Evolutionary conservation across 2,113 vertebrate genomes (phyloP).

Genomic region (Anser cygnoides): DNA sequence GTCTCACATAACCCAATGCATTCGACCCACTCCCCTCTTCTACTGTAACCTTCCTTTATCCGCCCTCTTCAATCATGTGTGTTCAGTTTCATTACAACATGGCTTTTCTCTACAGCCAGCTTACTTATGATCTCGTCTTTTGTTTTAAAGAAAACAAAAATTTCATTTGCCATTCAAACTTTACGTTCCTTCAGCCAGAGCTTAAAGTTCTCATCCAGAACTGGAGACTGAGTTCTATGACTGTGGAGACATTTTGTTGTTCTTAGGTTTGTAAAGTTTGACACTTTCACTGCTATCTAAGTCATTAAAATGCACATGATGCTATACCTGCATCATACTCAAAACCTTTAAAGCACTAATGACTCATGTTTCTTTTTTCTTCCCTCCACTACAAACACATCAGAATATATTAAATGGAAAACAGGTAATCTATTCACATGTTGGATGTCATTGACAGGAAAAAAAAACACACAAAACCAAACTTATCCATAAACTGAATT

Average conservation of each 20-base stretch:
- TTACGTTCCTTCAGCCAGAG: neutral
- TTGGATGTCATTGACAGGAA: constrained; percentile 18
- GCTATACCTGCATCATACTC: neutral
- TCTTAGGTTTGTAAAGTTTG: neutral
- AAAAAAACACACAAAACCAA: neutral
- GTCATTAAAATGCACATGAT: neutral
- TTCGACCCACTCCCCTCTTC: constrained; percentile 1
- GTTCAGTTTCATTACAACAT: constrained; percentile 32
- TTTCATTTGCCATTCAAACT: constrained; percentile 31
- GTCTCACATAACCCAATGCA: neutral
- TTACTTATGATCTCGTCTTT: neutral
- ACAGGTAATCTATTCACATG: neutral
- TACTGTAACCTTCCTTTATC: constrained; percentile 31
- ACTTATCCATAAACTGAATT: neutral
- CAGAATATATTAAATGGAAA: neutral
- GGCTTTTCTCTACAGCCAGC: neutral
- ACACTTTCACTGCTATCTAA: neutral
- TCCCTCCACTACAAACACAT: neutral
- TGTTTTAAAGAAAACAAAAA: neutral
- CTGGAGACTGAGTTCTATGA: neutral
- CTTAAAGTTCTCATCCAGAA: constrained; percentile 11
- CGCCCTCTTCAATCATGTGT: constrained; percentile 10
- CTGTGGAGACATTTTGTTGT: neutral
- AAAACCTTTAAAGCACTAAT: neutral
- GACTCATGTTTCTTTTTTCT: neutral